Conservation (phyloP, 1,140 invertebrate genomes). For the Zaprionus taronus region DNA sequence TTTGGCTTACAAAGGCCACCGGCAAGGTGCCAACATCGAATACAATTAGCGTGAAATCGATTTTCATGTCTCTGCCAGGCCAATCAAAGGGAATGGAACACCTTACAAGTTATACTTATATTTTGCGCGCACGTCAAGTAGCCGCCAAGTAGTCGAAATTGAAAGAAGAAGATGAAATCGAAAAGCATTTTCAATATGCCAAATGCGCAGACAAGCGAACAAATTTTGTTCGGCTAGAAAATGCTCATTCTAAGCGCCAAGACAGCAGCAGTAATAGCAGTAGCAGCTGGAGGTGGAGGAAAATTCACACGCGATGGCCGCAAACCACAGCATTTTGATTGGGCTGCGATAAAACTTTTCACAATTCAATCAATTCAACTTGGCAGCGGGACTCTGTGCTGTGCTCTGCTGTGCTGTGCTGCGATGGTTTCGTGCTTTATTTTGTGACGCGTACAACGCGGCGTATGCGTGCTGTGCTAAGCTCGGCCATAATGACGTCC, state of each 20-base stretch:
- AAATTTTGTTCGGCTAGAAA: slow-evolving; percentile 40
- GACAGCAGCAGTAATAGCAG: not conserved
- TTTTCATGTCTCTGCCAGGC: slow-evolving; percentile 57
- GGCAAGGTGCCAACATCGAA: slow-evolving; percentile 42
- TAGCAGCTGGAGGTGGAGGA: slow-evolving; percentile 38
- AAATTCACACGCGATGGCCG: slow-evolving; percentile 51
- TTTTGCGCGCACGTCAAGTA: slow-evolving; percentile 29
- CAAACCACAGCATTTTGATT: slow-evolving; percentile 72
- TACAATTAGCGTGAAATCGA: slow-evolving; percentile 68
- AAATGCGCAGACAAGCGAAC: slow-evolving; percentile 25
- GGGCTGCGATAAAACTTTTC: slow-evolving; percentile 72
- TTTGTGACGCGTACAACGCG: slow-evolving; percentile 19
- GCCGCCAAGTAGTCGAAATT: not conserved
- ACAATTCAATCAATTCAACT: slow-evolving; percentile 74
- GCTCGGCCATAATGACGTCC: slow-evolving; percentile 16
- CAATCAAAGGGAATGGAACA: slow-evolving; percentile 50
- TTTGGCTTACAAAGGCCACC: slow-evolving; percentile 34
- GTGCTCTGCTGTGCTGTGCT: slow-evolving; percentile 1
- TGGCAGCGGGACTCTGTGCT: slow-evolving; percentile 9
- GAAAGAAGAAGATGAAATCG: slow-evolving; percentile 3
- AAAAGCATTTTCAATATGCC: slow-evolving; percentile 44
- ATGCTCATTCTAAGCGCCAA: slow-evolving; percentile 56
- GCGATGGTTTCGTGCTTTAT: not conserved
- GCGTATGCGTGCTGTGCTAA: slow-evolving; percentile 53
- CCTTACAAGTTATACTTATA: slow-evolving; percentile 46